Base-by-base conservation (phyloP, 2,797 vertebrate genomes). In the Catharus ustulatus region DNA sequence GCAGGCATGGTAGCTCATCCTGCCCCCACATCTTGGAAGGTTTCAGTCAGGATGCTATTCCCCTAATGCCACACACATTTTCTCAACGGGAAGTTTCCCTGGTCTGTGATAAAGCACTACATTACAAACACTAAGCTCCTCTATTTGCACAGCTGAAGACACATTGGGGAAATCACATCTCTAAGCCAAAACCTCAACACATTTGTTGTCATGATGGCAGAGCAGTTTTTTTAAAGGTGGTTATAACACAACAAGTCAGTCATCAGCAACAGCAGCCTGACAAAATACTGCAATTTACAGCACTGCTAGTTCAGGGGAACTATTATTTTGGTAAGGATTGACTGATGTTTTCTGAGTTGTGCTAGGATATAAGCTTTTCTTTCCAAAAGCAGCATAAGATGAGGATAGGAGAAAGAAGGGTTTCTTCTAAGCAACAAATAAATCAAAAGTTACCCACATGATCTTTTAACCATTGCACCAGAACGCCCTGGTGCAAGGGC, bases 211-310 rank as follows among this genome's bases (percentile, higher is more conserved):
- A 46, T 19, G 62, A 93, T 84, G 69, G 88, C 69, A 88, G 49
- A 91, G 42, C 27, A 72, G 62, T 52, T 94, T 90, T 90, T 94
- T 86, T 57, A 15, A 85, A 91, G 62, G 46, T 78, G 62, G 80
- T 75, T 86, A 36, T 61, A 94, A 72, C 62, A 64, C 0, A 6
- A 69, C 69, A 80, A 90, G 80, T 43, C 94, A 80, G 79, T 93
- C 76, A 90, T 36, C 83, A 68, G 62, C 88, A 94, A 49, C 42
- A 61, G 61, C 90, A 84, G 69, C 73, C 80, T 90, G 83, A 90
- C 69, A 94, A 94, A 95, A 95, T 61, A 88, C 83, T 81, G 77
- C 66, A 95, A 93, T 93, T 96, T 96, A 83, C 76, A 93, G 64
- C 79, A 77, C 68, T 26, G 15, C 79, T 86, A 49, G 81, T 87